phyloP scores from a whole-genome alignment of 2,888 invertebrate genomes.

The Sepiola atlantica region DNA sequence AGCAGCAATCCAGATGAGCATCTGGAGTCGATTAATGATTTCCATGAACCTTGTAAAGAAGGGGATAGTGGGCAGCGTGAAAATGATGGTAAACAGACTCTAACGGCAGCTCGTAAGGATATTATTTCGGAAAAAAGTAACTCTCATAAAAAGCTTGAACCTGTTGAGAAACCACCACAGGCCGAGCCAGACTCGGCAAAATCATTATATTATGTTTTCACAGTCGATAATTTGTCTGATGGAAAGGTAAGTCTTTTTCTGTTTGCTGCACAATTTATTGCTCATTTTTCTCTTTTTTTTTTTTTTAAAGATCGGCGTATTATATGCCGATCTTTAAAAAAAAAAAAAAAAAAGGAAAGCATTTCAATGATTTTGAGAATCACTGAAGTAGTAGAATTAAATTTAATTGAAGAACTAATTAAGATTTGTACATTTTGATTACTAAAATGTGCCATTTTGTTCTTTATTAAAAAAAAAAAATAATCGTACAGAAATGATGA shows the following conservation, averaged over 20 bases:
- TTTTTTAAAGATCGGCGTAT: too few species aligned
- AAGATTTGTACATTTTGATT: too few species aligned
- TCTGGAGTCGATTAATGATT: not conserved
- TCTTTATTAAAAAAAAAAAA: too few species aligned
- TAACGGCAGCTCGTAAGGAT: not conserved
- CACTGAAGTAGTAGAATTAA: too few species aligned
- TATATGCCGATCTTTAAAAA: too few species aligned
- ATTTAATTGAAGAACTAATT: too few species aligned
- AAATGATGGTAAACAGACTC: not conserved
- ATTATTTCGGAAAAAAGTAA: not conserved
- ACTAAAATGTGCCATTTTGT: too few species aligned
- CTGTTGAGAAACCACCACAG: not conserved
- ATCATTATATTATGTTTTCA: conserved; percentile 63
- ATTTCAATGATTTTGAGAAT: too few species aligned
- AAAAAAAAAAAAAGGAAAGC: too few species aligned
- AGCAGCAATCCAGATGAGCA: not conserved
- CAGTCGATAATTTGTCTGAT: conserved; percentile 63
- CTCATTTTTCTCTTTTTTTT: too few species aligned
- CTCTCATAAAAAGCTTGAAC: not conserved
- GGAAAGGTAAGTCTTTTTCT: conserved; percentile 61
- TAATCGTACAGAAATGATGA: too few species aligned
- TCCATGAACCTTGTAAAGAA: not conserved
- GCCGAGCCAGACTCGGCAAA: not conserved
- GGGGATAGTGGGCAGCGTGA: not conserved
- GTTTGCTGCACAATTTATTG: too few species aligned